phyloP scores from a whole-genome alignment of 2,113 vertebrate genomes.

The Equus quagga region DNA sequence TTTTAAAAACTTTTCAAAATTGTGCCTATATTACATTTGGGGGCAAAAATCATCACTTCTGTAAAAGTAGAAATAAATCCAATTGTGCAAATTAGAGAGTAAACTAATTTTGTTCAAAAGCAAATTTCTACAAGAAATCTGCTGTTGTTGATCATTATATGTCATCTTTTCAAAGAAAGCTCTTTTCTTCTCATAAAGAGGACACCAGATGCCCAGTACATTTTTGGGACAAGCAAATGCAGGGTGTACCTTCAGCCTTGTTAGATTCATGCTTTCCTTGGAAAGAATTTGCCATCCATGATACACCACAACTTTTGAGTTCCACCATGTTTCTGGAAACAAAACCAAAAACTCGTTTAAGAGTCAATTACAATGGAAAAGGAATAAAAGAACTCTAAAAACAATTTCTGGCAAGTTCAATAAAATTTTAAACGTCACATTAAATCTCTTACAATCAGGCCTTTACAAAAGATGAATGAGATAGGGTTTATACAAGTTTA shows the following conservation, averaged over 20 bases:
- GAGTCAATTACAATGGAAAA: constrained; percentile 16
- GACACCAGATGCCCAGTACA: background rate
- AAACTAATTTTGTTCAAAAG: constrained; percentile 62
- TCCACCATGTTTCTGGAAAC: background rate
- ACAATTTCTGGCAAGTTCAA: background rate
- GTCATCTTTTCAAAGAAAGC: constrained; percentile 41
- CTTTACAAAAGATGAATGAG: constrained; percentile 39
- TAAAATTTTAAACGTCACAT: constrained; percentile 21
- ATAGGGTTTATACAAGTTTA: background rate
- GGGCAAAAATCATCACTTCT: background rate
- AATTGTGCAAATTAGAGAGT: constrained; percentile 20
- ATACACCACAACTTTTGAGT: background rate
- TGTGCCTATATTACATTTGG: background rate
- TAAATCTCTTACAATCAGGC: background rate
- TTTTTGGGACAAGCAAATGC: background rate
- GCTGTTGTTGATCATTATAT: background rate
- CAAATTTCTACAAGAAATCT: constrained; percentile 10
- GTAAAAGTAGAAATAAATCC: constrained; percentile 10
- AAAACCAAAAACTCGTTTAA: constrained; percentile 48
- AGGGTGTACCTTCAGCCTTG: background rate
- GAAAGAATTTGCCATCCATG: background rate
- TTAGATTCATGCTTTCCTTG: background rate
- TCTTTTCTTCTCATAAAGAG: background rate
- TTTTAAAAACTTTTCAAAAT: constrained; percentile 19
- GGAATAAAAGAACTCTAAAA: background rate